Conservation (phyloP, 2,797 vertebrate genomes). For the Aphelocoma californica region DNA sequence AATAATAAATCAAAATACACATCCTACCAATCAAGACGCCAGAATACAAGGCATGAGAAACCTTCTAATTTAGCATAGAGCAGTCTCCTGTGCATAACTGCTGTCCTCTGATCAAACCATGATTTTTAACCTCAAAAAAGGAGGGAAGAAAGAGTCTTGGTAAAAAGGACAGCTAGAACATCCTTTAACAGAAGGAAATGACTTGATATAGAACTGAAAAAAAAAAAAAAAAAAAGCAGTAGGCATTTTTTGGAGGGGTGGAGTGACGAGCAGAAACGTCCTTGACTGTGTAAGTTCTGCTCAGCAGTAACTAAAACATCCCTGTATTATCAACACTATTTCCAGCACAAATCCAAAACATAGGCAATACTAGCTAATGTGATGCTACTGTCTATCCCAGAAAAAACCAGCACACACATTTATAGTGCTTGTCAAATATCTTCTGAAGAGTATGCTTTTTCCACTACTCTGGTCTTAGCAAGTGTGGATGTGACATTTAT, state of each 20-base stretch:
- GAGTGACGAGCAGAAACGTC: fast-evolving
- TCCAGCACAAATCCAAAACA: background rate
- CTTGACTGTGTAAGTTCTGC: background rate
- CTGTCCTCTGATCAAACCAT: slow-evolving; percentile 17
- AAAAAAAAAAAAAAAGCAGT: background rate
- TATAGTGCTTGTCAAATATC: background rate
- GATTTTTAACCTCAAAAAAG: slow-evolving; percentile 42
- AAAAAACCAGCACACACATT: background rate
- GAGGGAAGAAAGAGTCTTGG: background rate
- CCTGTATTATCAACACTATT: background rate
- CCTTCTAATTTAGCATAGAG: background rate
- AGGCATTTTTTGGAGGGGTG: background rate
- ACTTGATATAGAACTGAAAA: background rate
- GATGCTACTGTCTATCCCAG: background rate
- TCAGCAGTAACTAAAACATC: background rate
- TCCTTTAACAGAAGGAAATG: background rate
- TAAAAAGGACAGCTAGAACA: background rate
- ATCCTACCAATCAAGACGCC: background rate
- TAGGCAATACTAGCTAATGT: background rate
- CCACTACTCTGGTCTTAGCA: background rate
- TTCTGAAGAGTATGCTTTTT: background rate
- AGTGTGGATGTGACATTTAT: background rate
- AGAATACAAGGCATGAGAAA: background rate
- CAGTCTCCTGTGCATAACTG: slow-evolving; percentile 15
- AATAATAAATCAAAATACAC: slow-evolving; percentile 36